Conservation (phyloP, 1,140 invertebrate genomes). For the Babylonia areolata region DNA sequence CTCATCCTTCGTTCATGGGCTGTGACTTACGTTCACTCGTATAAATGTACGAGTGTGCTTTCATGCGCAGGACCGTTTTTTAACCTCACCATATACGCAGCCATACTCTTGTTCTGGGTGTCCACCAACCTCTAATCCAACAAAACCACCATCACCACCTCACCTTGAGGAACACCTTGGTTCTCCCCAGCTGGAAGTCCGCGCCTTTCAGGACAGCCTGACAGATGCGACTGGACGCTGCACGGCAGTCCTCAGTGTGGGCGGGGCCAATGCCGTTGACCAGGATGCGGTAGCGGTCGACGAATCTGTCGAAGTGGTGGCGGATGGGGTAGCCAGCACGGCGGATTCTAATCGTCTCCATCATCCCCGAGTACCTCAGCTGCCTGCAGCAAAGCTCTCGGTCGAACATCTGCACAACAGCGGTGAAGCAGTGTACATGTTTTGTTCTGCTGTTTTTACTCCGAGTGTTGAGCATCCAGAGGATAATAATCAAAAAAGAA, state of each 20-base stretch:
- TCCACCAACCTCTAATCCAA: too few relatives aligned
- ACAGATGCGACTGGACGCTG: conserved; percentile 93
- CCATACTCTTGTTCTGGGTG: too few relatives aligned
- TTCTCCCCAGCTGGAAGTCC: conserved; percentile 98
- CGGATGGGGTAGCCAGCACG: conserved; percentile 98
- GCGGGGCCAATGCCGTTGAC: conserved; percentile 94
- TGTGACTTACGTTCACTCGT: too few relatives aligned
- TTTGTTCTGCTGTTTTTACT: too few relatives aligned
- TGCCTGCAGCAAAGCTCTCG: conserved; percentile 96
- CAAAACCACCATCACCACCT: conserved; percentile 5
- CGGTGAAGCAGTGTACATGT: not conserved
- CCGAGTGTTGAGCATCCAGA: too few relatives aligned
- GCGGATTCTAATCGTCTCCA: conserved; percentile 99
- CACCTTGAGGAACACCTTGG: conserved; percentile 97
- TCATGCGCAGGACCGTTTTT: too few relatives aligned
- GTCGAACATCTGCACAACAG: conserved; percentile 89
- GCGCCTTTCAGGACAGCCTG: conserved; percentile 90
- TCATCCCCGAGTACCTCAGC: conserved; percentile 98
- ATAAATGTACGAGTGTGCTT: too few relatives aligned
- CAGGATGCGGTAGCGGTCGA: conserved; percentile 96
- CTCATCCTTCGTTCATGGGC: too few relatives aligned
- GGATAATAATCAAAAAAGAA: too few relatives aligned
- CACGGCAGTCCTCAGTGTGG: conserved; percentile 88
- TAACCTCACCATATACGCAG: too few relatives aligned
- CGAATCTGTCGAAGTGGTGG: conserved; percentile 96